A percentile compares a stretch with the other conserved stretches of the same genome.
Evolutionary conservation across 1,140 invertebrate species (phyloP).

Genomic region (Parasteatoda tepidariorum): DNA sequence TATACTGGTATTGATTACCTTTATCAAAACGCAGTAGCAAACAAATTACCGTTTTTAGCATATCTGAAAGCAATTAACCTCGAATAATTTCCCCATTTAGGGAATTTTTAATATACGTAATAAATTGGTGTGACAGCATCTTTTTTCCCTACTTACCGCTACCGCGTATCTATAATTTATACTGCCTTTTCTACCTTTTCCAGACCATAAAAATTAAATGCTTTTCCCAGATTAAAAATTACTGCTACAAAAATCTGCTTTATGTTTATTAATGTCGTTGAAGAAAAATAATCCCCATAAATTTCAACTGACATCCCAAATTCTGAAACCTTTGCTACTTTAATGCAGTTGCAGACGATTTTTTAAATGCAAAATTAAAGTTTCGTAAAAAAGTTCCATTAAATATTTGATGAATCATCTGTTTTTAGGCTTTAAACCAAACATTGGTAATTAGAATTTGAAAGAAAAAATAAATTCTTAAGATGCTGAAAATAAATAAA

Average conservation of each 20-base stretch:
- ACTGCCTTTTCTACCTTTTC: not conserved
- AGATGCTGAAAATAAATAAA: conserved; percentile 14
- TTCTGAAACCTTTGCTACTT: not conserved
- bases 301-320: conserved; percentile 7
- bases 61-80: conserved; percentile 8
- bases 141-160: not conserved
- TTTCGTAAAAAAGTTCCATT: conserved; percentile 23
- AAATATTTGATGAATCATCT: conserved; percentile 15
- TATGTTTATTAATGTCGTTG: not conserved
- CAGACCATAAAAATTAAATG: not conserved
- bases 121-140: not conserved
- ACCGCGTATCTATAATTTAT: no score
- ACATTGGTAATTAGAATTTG: conserved; percentile 4
- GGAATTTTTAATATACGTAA: not conserved
- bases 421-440: conserved; percentile 2
- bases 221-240: conserved; percentile 4
- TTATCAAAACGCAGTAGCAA: not conserved
- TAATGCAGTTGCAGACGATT: not conserved
- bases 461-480: not conserved
- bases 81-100: conserved; percentile 35
- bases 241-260: conserved; percentile 1
- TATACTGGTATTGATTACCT: not conserved
- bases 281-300: conserved; percentile 14
- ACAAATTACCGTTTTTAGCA: not conserved
- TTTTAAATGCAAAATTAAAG: conserved; percentile 9